Base-by-base conservation (phyloP, 2,113 vertebrate genomes). In the Neodontobutis hainanensis region DNA sequence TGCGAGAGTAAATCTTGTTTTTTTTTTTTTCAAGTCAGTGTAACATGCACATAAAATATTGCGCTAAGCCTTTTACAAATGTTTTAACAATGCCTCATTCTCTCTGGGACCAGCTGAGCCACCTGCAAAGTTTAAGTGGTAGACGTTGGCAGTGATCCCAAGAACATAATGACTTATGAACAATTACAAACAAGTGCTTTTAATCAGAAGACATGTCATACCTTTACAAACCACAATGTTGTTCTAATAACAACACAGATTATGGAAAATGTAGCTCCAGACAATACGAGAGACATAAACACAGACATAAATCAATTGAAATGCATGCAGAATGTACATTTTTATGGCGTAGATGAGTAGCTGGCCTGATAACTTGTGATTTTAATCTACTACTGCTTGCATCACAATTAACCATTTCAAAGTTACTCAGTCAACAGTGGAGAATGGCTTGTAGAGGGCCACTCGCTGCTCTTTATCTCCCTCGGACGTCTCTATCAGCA, bases 101-200 rank as follows among this genome's bases (percentile, higher is more conserved):
- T 65, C 52, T 40, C 16, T 73, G 77, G 65, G 62, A 70, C 56
- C 62, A 67, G 52, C 62, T 34, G 58, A 56, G 72, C 57, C 62
- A 78, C 77, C 67, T 80, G 70, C 64, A 61, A 48, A 36, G 62
- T 75, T 80, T 73, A 82, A 85, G 44, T 73, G 49, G 67, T 78
- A 73, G 61, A n/a, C 73, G 68, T 82, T 88, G 81, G 86, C 78
- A 56, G 40, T 4, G 4, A 73, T 73, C 66, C 64, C 4, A 64
- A 55, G 43, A 61, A 65, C 35, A 73, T 58, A 68, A 42, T 48
- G 50, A 70, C 42, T 65, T 73, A 75, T 57, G 15, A 69, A 64
- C 61, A 78, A 64, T 75, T 78, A 55, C 50, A 65, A 57, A 55
- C 55, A 72, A 75, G 57, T 70, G 75, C 40, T 75, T 82, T 75